A percentile compares a stretch with the other conserved stretches of the same genome.
These are phyloP conservation scores for Heliconius himera DNA, from an alignment of 1,140 invertebrate genomes.

Conservation along the genomic window DNA sequence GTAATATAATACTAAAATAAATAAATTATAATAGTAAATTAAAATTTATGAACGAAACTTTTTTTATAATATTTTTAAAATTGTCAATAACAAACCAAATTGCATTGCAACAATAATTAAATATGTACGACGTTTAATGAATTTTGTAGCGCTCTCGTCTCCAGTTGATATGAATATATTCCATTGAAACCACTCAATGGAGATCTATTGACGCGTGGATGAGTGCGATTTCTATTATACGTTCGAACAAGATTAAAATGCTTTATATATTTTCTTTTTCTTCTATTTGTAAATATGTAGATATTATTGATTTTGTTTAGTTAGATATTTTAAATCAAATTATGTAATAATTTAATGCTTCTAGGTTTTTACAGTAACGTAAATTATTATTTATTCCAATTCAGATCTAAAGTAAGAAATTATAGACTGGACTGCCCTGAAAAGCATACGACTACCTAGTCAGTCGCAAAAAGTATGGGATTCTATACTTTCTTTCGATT, in stretches of 20 bases:
- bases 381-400: too few species aligned
- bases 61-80: not conserved
- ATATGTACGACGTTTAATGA: not conserved
- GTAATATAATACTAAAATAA: too few species aligned
- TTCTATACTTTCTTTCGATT: too few species aligned
- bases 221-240: slow-evolving; percentile 27
- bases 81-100: not conserved
- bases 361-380: too few species aligned
- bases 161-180: slow-evolving; percentile 31
- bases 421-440: too few species aligned
- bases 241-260: slow-evolving; percentile 17
- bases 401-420: too few species aligned
- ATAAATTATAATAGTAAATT: too few species aligned
- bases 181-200: slow-evolving; percentile 34
- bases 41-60: too few species aligned
- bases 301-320: not conserved
- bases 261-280: not conserved
- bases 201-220: slow-evolving; percentile 20
- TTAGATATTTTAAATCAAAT: not conserved
- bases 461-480: too few species aligned
- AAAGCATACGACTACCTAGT: too few species aligned
- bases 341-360: too few species aligned
- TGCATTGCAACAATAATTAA: not conserved
- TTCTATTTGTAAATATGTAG: not conserved
- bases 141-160: not conserved